phyloP scores from a whole-genome alignment of 2,113 vertebrate species.

The Sceloporus undulatus region DNA sequence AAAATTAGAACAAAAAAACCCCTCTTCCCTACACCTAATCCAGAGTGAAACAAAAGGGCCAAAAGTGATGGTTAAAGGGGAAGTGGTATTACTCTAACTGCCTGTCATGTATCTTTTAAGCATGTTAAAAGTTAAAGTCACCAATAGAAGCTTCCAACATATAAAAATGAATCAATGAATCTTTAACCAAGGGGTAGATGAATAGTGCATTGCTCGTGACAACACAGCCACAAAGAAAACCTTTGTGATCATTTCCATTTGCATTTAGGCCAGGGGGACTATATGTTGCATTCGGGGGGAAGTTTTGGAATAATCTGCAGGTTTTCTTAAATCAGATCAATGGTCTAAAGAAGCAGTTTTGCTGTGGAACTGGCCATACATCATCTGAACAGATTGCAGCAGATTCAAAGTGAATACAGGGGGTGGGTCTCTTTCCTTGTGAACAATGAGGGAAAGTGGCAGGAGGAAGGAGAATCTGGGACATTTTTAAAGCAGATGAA shows the following conservation, averaged over 20 bases:
- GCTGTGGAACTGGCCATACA: too few species aligned
- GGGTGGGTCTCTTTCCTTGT: too few species aligned
- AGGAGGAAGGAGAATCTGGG: too few species aligned
- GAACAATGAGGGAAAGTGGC: too few species aligned
- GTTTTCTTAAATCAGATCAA: too few species aligned
- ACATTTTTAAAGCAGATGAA: too few species aligned
- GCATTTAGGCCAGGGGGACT: not conserved
- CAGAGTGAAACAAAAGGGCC: not conserved
- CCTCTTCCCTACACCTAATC: not conserved
- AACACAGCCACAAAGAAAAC: slow-evolving; percentile 25
- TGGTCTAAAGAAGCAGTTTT: too few species aligned
- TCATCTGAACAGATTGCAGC: too few species aligned
- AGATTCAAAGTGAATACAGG: too few species aligned
- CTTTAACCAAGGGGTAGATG: not conserved
- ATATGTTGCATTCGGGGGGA: too few species aligned
- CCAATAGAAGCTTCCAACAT: not conserved
- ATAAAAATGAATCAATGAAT: not conserved
- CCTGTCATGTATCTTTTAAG: slow-evolving; percentile 7
- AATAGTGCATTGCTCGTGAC: not conserved
- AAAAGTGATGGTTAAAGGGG: not conserved
- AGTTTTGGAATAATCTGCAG: too few species aligned
- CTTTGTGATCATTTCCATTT: not conserved
- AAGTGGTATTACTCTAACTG: not conserved
- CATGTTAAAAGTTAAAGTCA: not conserved
- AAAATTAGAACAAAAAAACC: not conserved